Percentiles rank a stretch among this genome's conserved stretches.
These are phyloP conservation scores for Podarcis lilfordi DNA, from an alignment of 2,797 vertebrate species.

Conservation along the genomic window DNA sequence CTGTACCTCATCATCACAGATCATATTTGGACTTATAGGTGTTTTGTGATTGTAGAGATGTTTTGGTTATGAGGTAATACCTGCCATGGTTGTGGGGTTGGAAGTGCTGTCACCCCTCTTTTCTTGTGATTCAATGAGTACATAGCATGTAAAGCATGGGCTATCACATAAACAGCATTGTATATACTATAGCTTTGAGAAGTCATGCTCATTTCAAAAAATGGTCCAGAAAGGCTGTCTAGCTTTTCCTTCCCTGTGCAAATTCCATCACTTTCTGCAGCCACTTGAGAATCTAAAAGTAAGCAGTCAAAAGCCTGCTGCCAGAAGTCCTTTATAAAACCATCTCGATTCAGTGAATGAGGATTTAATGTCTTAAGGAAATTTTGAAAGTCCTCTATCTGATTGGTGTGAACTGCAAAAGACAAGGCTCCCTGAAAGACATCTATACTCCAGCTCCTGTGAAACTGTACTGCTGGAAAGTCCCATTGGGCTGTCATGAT, in stretches of 20 bases:
- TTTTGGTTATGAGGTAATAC: not conserved
- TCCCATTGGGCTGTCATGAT: slow-evolving; percentile 29
- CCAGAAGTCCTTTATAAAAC: not conserved
- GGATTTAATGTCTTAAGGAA: not conserved
- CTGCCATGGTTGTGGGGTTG: not conserved
- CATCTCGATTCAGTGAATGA: not conserved
- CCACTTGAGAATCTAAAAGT: not conserved
- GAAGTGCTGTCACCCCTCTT: not conserved
- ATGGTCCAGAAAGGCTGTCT: slow-evolving; percentile 3
- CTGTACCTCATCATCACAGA: too few species aligned
- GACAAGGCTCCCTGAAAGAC: slow-evolving; percentile 16
- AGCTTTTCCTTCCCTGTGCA: slow-evolving; percentile 19
- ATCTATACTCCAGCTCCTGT: not conserved
- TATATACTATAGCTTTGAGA: slow-evolving; percentile 21
- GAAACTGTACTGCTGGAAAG: slow-evolving; percentile 20
- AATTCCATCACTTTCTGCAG: not conserved
- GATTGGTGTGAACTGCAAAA: slow-evolving; percentile 6
- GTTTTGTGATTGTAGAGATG: not conserved
- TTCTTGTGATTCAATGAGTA: not conserved
- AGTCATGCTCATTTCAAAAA: slow-evolving; percentile 32
- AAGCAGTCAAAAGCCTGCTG: not conserved
- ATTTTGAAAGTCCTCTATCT: not conserved
- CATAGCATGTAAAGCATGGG: not conserved
- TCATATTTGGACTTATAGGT: too few species aligned
- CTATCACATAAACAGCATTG: not conserved